Base-by-base conservation (phyloP, 2,888 invertebrate species). In the Lithophane socia region DNA sequence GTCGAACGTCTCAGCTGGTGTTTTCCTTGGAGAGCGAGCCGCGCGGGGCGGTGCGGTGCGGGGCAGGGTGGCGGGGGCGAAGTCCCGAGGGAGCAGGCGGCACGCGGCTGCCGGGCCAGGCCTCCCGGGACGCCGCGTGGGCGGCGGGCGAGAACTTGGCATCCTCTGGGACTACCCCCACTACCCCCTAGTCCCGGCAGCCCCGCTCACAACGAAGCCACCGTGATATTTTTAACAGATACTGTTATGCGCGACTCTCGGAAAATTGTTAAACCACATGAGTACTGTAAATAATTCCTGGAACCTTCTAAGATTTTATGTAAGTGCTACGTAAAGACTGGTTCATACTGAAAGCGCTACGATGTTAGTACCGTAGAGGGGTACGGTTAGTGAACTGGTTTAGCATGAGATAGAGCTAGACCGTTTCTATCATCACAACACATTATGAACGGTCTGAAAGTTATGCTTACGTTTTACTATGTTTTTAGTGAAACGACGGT, bases 121-220 rank as follows among this genome's bases (percentile, higher is more conserved):
- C 93, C 96, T 92, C 95, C 58, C 37, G 96, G 94, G 96, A 95
- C 89, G 88, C 89, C 89, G 93, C 92, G 96, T 93, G 95, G 95
- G 95, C 94, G 95, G 95, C 94, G 94, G 94, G 95, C 92, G 95
- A 94, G 94, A 94, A 94, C 94, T 95, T 93, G 93, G 89, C 93
- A 87, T 95, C 96, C 95, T 92, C 92, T 88, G 96, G 95, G 96
- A 95, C 92, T 88, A 68, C 91, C 92, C 92, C 92, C 90, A 88
- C 90, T 90, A 90, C 92, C 93, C 92, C 92, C 94, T 92, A 88
- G 86, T 88, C 90, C 92, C 90, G 90, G 82, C 78, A 81, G 78
- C 78, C 78, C 82, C 64, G 89, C 90, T 81, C 88, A 85, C 91
- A 92, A 91, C 92, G 90, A 92, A 91, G 90, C 86, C 90, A 92